phyloP scores from a whole-genome alignment of 2,888 invertebrate genomes.

The Lasioglossum leucozonium region DNA sequence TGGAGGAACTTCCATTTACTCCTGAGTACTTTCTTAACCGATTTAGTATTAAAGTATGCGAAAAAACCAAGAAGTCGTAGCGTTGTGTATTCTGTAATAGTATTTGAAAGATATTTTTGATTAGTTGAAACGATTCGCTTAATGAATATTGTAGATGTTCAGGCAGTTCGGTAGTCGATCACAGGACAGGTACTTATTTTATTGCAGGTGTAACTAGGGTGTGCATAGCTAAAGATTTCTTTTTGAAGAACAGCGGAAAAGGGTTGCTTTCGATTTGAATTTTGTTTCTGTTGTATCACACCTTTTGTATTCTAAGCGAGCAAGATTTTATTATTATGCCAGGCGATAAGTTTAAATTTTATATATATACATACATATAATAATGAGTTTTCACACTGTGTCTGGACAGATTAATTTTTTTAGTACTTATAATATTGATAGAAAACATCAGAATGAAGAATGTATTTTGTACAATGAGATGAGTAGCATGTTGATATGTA shows the following conservation, averaged over 20 bases:
- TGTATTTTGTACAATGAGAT: constrained; percentile 41
- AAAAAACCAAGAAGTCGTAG: not conserved
- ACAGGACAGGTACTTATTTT: constrained; percentile 11
- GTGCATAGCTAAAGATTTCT: not conserved
- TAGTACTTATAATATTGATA: constrained; percentile 53
- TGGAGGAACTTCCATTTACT: not conserved
- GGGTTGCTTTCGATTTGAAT: not conserved
- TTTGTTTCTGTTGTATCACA: constrained; percentile 41
- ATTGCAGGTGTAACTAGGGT: not conserved
- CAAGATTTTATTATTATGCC: constrained; percentile 17
- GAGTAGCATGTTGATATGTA: constrained; percentile 25
- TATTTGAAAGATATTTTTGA: not conserved
- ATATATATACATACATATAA: not conserved
- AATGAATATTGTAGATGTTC: not conserved
- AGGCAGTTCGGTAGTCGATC: not conserved
- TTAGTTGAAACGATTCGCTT: not conserved
- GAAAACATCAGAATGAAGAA: constrained; percentile 34
- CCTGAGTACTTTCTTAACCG: not conserved
- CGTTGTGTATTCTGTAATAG: not conserved
- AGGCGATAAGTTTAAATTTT: not conserved
- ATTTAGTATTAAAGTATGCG: not conserved
- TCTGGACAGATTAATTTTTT: constrained; percentile 28
- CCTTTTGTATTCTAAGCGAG: constrained; percentile 3
- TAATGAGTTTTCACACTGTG: constrained; percentile 14
- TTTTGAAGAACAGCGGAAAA: not conserved